Evolutionary conservation across 2,888 invertebrate species (phyloP), one percentile per base, ranked within the genome.

Genomic region (Andrena hattorfiana): DNA sequence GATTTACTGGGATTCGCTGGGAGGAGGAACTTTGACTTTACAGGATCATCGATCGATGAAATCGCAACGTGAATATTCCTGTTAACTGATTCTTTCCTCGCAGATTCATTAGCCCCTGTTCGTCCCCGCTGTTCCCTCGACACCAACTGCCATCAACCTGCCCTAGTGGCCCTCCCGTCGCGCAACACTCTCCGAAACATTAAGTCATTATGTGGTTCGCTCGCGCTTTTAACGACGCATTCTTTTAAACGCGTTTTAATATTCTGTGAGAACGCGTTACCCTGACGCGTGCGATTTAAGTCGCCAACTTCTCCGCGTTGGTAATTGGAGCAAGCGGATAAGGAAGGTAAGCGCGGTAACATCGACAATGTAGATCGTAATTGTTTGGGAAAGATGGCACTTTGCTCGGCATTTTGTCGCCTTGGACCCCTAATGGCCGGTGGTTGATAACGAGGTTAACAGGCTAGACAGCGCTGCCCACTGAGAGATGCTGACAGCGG

Each of bases 401-500:
- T 94, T 93, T 93, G 91, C 92, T 91, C 91, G 93, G 91, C 90
- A 92, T 93, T 94, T 94, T 94, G 93, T 93, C 93, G 93, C 93
- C 93, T 93, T 93, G 92, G 92, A 90, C 91, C 92, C 91, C 92
- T 94, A 94, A 94, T 94, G 94, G 94, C 91, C 93, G 91, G 94
- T 90, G 94, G 94, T 94, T 94, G 93, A 92, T 94, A 94, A 94
- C 93, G 89, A 94, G 93, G 92, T 94, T 94, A 93, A 89, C 91
- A 86, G 87, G 89, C 91, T 90, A 92, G 92, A 92, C 92, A 93
- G 87, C 90, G 91, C 90, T 90, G 93, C 89, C 90, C 93, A 91
- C 91, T 94, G 93, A 94, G 94, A 93, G 93, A 93, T 92, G 93
- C 93, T 93, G 94, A 94, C 94, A 94, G 93, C 92, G 93, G 94